Percentiles rank a stretch among this genome's conserved stretches.
These are phyloP conservation scores for Apaloderma vittatum DNA, from an alignment of 2,113 vertebrate genomes.

Conservation along the genomic window DNA sequence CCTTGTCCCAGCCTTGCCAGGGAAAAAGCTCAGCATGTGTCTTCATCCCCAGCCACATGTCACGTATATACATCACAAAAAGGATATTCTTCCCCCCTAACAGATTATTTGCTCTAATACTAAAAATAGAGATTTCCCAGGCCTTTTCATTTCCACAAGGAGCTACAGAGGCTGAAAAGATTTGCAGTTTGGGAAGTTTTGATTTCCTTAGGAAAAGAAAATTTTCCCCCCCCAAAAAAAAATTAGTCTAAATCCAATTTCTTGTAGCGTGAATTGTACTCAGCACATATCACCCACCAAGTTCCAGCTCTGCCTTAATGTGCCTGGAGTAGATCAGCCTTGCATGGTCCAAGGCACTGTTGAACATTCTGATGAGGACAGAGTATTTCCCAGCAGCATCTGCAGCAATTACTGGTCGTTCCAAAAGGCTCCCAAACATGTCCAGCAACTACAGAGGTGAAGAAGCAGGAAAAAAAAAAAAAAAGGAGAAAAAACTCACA, in stretches of 20 bases:
- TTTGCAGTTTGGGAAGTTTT: not conserved
- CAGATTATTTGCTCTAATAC: not conserved
- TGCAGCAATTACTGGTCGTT: constrained; percentile 84
- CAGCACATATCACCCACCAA: constrained; percentile 70
- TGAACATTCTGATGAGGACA: constrained; percentile 84
- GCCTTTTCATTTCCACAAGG: not conserved
- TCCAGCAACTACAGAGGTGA: constrained; percentile 83
- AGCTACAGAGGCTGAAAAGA: not conserved
- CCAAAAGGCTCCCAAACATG: constrained; percentile 88
- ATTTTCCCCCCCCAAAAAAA: rapidly evolving
- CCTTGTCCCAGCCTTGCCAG: not conserved
- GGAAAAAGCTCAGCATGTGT: not conserved
- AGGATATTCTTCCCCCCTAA: rapidly evolving
- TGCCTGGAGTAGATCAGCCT: constrained; percentile 81
- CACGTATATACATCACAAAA: rapidly evolving
- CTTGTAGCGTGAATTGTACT: not conserved
- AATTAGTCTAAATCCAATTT: not conserved
- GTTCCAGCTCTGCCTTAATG: constrained; percentile 71
- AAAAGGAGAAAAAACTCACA: not conserved
- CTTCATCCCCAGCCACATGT: not conserved
- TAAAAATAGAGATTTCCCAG: not conserved
- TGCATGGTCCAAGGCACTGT: constrained; percentile 82
- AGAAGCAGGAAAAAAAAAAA: not conserved
- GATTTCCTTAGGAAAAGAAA: not conserved
- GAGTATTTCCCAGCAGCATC: constrained; percentile 78